Conservation (phyloP, 2,888 invertebrate species). For the Pristionchus maxplancki region DNA sequence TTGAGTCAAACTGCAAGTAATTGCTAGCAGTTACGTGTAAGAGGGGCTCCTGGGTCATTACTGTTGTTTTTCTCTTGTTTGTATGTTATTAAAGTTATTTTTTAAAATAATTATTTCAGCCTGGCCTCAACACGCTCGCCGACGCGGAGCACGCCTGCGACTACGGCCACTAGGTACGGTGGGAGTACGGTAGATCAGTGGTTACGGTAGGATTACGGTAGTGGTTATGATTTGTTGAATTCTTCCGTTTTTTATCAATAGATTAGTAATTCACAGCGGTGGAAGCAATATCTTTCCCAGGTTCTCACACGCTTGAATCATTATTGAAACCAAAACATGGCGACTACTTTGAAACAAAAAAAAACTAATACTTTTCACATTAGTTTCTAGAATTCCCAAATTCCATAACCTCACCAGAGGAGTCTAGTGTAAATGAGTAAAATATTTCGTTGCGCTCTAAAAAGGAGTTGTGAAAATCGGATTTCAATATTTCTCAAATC, state of each 20-base stretch:
- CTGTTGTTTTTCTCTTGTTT: neutral
- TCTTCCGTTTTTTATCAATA: neutral
- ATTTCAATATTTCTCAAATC: no score
- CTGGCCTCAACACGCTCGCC: conserved; percentile 36
- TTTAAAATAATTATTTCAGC: neutral
- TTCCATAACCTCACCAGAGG: no score
- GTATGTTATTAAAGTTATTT: neutral
- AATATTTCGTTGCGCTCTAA: no score
- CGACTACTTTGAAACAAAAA: no score
- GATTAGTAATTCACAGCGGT: no score
- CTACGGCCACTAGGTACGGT: conserved; percentile 22
- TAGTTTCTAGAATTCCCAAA: no score
- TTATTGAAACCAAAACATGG: no score
- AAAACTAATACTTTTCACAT: no score
- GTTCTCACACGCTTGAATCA: no score
- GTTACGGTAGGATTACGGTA: neutral
- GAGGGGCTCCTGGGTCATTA: neutral
- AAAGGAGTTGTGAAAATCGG: no score
- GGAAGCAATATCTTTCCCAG: no score
- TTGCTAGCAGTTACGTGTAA: neutral
- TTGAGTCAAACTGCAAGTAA: neutral
- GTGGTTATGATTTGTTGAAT: neutral
- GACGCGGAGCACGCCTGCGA: neutral
- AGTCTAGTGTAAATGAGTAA: no score
- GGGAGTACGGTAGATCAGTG: neutral